phyloP scores from a whole-genome alignment of 2,888 invertebrate genomes.

The Sycophila texana region DNA sequence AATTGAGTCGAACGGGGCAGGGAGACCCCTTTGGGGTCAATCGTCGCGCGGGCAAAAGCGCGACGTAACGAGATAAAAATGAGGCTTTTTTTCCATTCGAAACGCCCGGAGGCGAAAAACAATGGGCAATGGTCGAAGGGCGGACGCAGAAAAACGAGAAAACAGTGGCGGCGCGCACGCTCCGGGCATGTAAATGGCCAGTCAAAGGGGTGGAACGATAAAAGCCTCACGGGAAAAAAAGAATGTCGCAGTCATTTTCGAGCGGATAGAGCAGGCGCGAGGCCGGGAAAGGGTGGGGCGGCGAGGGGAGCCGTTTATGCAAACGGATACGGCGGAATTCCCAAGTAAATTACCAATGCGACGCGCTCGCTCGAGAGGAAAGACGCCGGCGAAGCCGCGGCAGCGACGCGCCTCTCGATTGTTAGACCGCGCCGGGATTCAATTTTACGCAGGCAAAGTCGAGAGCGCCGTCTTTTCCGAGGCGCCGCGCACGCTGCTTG shows the following conservation, averaged over 20 bases:
- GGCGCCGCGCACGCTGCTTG: too few relatives aligned
- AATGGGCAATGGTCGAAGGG: neutral
- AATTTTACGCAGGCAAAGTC: slow-evolving; percentile 28
- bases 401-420: neutral
- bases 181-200: slow-evolving; percentile 31
- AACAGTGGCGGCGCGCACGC: neutral
- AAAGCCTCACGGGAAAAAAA: slow-evolving; percentile 57
- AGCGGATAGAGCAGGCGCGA: slow-evolving; percentile 34
- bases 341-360: neutral
- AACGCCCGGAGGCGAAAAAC: neutral
- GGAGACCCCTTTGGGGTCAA: slow-evolving; percentile 43
- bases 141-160: slow-evolving; percentile 17
- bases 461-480: neutral
- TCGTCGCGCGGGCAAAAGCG: slow-evolving; percentile 21
- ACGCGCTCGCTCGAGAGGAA: too few relatives aligned
- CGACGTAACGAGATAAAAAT: slow-evolving; percentile 31
- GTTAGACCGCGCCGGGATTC: neutral
- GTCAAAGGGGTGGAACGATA: slow-evolving; percentile 59
- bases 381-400: neutral
- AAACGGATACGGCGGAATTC: slow-evolving; percentile 15
- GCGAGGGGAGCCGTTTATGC: neutral
- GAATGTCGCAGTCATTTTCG: slow-evolving; percentile 59
- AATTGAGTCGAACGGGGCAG: slow-evolving; percentile 13
- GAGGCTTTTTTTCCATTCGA: slow-evolving; percentile 12
- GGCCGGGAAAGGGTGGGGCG: too few relatives aligned